Evolutionary conservation across 2,888 invertebrate genomes (phyloP), one percentile per base, ranked within the genome.

Genomic region (Xiphydria camelus): DNA sequence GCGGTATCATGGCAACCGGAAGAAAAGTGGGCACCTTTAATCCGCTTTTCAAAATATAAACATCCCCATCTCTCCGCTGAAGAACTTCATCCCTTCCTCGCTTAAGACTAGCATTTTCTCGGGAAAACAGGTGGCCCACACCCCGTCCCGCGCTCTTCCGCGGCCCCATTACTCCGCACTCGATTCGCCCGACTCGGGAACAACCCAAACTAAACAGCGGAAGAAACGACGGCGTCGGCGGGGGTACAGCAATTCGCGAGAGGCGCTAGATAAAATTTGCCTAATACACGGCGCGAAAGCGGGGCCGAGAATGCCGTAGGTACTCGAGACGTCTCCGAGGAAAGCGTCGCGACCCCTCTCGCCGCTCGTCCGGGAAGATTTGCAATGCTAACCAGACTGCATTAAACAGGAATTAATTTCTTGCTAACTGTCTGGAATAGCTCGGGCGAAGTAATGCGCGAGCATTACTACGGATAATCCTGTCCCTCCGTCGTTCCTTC

Each of bases 371-470:
- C n/a, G n/a, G 12, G 9, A 55, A 61, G 63, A 73, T 73, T 70
- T 73, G 73, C 72, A 71, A 69, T 73, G 68, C 70, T 70, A 73
- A 73, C 66, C 62, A 66, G 63, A 71, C 70, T 71, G 64, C 66
- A 70, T 73, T 70, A 70, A 70, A 70, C 62, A 63, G 55, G 70
- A 70, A 72, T 70, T 70, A 69, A 70, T 70, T 70, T 67, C 69
- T 70, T 70, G 68, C 68, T 65, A 68, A 69, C 65, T 67, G 63
- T 67, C 69, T 65, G 61, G 60, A 69, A 34, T 17, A 9, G 17
- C 18, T 18, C n/a, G 7, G 18, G n/a, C 15, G 4, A 5, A 5
- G 15, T 29, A 29, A 29, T 7, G 12, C 5, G 12, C 38, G 22
- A 45, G 58, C 51, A 62, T 66, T 64, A 62, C 64, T 43, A 49